Evolutionary conservation across 2,797 vertebrate species (phyloP).

Genomic region (Sebastes wilsoni): DNA sequence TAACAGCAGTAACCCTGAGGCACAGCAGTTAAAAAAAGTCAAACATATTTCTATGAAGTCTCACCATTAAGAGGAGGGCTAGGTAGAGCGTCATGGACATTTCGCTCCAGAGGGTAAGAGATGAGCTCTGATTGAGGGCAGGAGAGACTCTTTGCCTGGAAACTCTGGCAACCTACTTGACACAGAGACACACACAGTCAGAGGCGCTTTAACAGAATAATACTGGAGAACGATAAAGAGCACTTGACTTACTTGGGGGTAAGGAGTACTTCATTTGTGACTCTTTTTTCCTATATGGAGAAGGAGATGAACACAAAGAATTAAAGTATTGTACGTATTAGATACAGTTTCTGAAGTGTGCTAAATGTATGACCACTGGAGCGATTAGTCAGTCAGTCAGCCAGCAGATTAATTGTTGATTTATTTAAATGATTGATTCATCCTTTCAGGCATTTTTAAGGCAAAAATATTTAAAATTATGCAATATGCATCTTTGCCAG

Average conservation of each 20-base stretch:
- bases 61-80: constrained; percentile 84
- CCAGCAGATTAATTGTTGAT: background rate
- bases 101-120: constrained; percentile 79
- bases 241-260: constrained; percentile 77
- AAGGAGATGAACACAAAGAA: constrained; percentile 7
- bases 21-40: background rate
- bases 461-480: background rate
- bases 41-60: background rate
- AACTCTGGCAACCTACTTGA: constrained; percentile 68
- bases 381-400: rapidly evolving
- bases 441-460: background rate
- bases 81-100: constrained; percentile 72
- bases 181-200: background rate
- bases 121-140: constrained; percentile 72
- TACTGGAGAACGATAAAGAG: background rate
- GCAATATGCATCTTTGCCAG: background rate
- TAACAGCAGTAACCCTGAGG: background rate
- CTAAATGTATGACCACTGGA: background rate
- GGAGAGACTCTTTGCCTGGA: constrained; percentile 75
- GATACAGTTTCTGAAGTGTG: background rate
- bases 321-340: background rate
- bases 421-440: background rate
- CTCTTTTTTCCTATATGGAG: constrained; percentile 77
- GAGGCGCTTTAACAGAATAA: background rate
- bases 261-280: constrained; percentile 77